Conservation (phyloP, 1,140 invertebrate genomes). For the Drosophila mojavensis region DNA sequence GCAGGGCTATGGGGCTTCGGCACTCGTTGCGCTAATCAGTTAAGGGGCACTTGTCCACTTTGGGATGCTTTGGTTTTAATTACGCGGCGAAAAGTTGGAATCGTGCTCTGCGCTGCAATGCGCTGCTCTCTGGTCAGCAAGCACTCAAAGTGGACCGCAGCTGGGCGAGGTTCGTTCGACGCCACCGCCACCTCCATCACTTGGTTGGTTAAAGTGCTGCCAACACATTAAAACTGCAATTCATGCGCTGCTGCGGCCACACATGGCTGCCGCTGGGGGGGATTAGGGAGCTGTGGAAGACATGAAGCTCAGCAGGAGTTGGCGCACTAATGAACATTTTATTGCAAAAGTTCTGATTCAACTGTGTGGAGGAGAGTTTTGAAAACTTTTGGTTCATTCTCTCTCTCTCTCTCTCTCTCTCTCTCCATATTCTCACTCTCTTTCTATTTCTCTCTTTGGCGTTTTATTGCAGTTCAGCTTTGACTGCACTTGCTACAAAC, state of each 20-base stretch:
- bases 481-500: conserved; percentile 31
- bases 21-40: conserved; percentile 73
- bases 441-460: conserved; percentile 27
- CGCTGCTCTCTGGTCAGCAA: conserved; percentile 35
- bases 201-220: conserved; percentile 76
- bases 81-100: conserved; percentile 76
- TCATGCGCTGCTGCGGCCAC: conserved; percentile 70
- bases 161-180: neutral
- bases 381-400: conserved; percentile 42
- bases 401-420: conserved; percentile 23
- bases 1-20: neutral
- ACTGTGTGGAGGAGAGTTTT: conserved; percentile 19
- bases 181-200: conserved; percentile 11
- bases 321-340: conserved; percentile 78
- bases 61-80: conserved; percentile 81
- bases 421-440: conserved; percentile 23
- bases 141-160: conserved; percentile 13
- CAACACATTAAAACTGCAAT: conserved; percentile 81
- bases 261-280: conserved; percentile 33
- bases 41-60: conserved; percentile 77
- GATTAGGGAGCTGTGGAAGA: neutral
- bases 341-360: conserved; percentile 70
- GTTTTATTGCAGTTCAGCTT: conserved; percentile 68
- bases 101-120: neutral
- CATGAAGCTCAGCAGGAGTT: conserved; percentile 66